Evolutionary conservation across 2,888 invertebrate species (phyloP), one percentile per base, ranked within the genome.

Genomic region (Molanna angustata): DNA sequence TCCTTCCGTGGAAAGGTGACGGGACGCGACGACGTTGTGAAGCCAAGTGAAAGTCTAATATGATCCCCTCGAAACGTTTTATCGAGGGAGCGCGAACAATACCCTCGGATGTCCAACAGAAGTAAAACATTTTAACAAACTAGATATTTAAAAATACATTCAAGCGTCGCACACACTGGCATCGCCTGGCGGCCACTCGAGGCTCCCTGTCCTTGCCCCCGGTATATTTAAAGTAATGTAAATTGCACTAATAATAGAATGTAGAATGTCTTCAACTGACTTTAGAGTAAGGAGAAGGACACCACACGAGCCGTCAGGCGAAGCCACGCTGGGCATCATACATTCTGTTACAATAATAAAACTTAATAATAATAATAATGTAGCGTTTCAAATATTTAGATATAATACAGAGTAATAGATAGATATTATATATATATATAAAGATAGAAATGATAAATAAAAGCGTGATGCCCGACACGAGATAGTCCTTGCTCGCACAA

Each of bases 341-440:
- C 50, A 37, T 50, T 44, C 50, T 41, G 49, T 41, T 49, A 53
- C 52, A 56, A 54, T 57, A 54, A 54, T 57, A 54, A 56, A 57
- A 57, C 57, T 57, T 57, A 57, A 57, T 53, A 56, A 47, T 56
- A n/a, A n/a, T n/a, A 50, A 42, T 22, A 41, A 56, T 50, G 57
- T 37, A 57, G 54, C 54, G 51, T 54, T 56, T 56, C 54, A 54
- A 57, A 54, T 49, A 54, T 57, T 54, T 41, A 50, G 45, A 45
- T 49, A 57, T 57, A 57, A 57, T 57, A 57, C 57, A 57, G 54
- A 57, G 57, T 54, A 57, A 57, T 54, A 54, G 52, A 54, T 18
- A n/a, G n/a, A n/a, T n/a, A n/a, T n/a, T n/a, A n/a, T n/a, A n/a
- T n/a, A n/a, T n/a, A n/a, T n/a, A n/a, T n/a, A n/a, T n/a, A n/a